phyloP scores from a whole-genome alignment of 1,140 invertebrate genomes.

The Brachionus calyciflorus region DNA sequence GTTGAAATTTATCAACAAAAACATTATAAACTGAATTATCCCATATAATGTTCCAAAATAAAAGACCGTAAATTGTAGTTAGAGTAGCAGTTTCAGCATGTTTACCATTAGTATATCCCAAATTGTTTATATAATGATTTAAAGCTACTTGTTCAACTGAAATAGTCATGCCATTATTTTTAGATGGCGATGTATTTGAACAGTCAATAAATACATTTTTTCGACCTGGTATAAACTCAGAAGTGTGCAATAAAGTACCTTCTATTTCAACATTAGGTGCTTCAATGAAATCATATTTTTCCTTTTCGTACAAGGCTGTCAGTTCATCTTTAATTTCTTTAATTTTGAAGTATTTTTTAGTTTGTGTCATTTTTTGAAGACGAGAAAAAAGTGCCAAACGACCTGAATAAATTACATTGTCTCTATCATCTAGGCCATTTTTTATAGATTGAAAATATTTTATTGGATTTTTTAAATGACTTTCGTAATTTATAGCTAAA shows the following conservation, averaged over 20 bases:
- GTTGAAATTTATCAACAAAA: conserved; percentile 69
- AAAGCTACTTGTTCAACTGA: conserved; percentile 64
- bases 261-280: conserved; percentile 49
- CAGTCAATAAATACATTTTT: conserved; percentile 53
- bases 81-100: conserved; percentile 72
- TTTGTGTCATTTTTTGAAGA: conserved; percentile 18
- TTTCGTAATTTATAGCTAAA: conserved; percentile 63
- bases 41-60: conserved; percentile 77
- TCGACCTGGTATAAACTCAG: conserved; percentile 51
- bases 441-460: conserved; percentile 50
- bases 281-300: conserved; percentile 48
- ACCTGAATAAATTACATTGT: neutral
- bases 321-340: conserved; percentile 51
- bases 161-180: conserved; percentile 51
- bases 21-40: conserved; percentile 65
- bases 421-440: neutral
- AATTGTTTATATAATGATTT: conserved; percentile 61
- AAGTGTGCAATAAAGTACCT: conserved; percentile 47
- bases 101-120: conserved; percentile 63
- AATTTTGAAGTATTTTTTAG: conserved; percentile 22
- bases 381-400: neutral
- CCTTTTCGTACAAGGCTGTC: conserved; percentile 50
- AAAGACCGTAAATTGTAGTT: conserved; percentile 66
- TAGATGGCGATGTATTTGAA: conserved; percentile 52
- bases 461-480: conserved; percentile 62